A percentile compares a stretch with the other conserved stretches of the same genome.
These are phyloP conservation scores for Xerus inauris DNA, from an alignment of 2,113 vertebrate genomes.

Conservation along the genomic window DNA sequence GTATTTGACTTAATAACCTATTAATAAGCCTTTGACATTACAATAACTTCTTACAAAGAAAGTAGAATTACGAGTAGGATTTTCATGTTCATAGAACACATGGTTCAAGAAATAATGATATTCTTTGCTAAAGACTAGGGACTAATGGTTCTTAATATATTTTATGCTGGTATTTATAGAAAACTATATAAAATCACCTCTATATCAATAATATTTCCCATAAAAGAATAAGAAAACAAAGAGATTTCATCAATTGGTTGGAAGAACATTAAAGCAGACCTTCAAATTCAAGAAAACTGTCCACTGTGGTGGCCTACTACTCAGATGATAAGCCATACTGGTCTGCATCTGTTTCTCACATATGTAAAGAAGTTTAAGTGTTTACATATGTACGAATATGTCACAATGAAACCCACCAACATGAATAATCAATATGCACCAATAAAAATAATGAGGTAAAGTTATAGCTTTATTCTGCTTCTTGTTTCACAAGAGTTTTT, in stretches of 20 bases:
- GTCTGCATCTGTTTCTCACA: neutral
- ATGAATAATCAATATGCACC: neutral
- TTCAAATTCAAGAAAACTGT: neutral
- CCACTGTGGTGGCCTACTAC: neutral
- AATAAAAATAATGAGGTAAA: neutral
- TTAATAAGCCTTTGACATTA: neutral
- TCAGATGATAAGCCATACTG: neutral
- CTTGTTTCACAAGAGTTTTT: neutral
- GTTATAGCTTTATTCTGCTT: neutral
- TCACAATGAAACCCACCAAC: neutral
- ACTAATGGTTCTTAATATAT: neutral
- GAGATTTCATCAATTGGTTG: neutral
- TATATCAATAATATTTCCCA: neutral
- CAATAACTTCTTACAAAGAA: neutral
- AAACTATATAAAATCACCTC: neutral
- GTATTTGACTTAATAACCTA: neutral
- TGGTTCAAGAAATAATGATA: neutral
- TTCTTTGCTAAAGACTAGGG: neutral
- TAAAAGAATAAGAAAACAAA: neutral
- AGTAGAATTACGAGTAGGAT: neutral
- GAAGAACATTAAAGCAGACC: neutral
- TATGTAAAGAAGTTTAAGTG: neutral
- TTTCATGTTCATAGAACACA: neutral
- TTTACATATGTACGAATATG: neutral
- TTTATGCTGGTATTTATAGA: neutral